Evolutionary conservation across 2,113 vertebrate species (phyloP), one percentile per base, ranked within the genome.

Genomic region (Larimichthys crocea): DNA sequence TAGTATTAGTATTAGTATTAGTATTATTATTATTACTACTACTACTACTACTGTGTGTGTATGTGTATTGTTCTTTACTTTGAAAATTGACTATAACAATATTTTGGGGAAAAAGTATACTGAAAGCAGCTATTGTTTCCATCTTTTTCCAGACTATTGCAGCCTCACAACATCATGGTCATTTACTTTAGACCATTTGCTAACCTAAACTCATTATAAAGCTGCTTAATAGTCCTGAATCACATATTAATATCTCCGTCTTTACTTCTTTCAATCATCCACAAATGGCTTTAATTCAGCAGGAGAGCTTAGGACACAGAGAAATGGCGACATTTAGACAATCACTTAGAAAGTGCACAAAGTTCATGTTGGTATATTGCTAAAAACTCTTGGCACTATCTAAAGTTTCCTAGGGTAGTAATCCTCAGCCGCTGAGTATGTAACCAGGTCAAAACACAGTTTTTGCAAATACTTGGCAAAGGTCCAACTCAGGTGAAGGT

Each of bases 381-480:
- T 55, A 14, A 46, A 46, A 14, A 46, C 44, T 46, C 44, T 46
- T 46, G 44, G 14, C 12, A 46, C 42, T 40, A 22, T 70, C 26
- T 12, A 16, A 11, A 5, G 10, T 59, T 48, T 56, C 19, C 10
- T 14, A 10, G 7, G 35, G 53, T 26, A 44, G 20, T 26, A 70
- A 55, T 35, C 50, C 15, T 65, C 19, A 48, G 12, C 6, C 3
- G 3, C 19, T 70, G 19, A 40, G 10, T 29, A 14, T 60, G 3
- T 67, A 80, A 64, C 22, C 12, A 42, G 22, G 24, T 29, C 62
- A 29, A 63, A 64, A 57, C 29, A 46, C 22, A 57, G n/a, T 10
- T 35, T 63, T 63, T 40, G 3, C 8, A 61, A 61, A 31, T 50
- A 35, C 15, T 31, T 66, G 26, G 68, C 20, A 14, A 12, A 52